Base-by-base conservation (phyloP, 2,888 invertebrate species). In the Tyria jacobaeae region DNA sequence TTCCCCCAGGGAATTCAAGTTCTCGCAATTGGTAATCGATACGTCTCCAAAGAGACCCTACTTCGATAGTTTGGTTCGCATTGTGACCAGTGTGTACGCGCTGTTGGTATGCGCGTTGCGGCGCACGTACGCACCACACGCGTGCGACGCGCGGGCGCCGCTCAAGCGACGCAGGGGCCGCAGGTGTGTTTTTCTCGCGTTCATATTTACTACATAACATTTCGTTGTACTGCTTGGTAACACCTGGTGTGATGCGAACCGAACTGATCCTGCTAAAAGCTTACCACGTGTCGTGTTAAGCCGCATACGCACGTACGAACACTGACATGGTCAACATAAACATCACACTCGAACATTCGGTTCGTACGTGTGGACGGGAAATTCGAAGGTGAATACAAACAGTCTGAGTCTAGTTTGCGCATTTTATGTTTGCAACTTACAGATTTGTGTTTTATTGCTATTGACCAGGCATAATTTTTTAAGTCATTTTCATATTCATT, bases 1-100 rank as follows among this genome's bases (percentile, higher is more conserved):
- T 73, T 82, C 85, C 85, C 82, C 71, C 90, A 92, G 91, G 86
- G 73, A 79, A 69, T 91, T 85, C 91, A 89, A 90, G 88, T 91
- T 90, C 84, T 75, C 83, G 59, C 92, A 92, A 82, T 80, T 91
- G 74, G 83, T 89, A 81, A 85, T 91, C 73, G 84, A 80, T 68
- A 68, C 75, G 57, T 50, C 79, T 63, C 67, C 73, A 71, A 64
- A 73, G 73, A 71, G 75, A 57, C 79, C 75, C 67, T 80, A 78
- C 80, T 71, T 84, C 68, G 84, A 84, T 80, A 87, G 87, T 87
- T 87, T 91, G 88, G 85, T 90, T 87, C 89, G 89, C 87, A 87
- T 91, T 76, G 85, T 86, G 81, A 74, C 84, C 76, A 76, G 84
- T 73, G 79, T 88, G 80, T 88, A 81, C 78, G 74, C 83, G 67